Base-by-base conservation (phyloP, 2,888 invertebrate species). In the Aspidapion aeneum region DNA sequence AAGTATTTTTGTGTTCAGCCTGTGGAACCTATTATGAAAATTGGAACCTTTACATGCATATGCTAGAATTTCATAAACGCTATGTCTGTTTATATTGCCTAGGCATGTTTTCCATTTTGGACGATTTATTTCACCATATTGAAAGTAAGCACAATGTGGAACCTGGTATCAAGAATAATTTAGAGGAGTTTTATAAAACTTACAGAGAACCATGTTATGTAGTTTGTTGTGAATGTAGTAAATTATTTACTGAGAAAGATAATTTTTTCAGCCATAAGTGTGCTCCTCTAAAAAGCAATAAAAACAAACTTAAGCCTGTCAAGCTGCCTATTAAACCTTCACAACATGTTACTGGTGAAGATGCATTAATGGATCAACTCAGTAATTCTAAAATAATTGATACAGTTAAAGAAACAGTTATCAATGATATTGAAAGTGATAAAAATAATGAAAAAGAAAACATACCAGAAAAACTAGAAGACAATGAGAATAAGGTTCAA, bases 21-120 rank as follows among this genome's bases (percentile, higher is more conserved):
- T 93, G 93, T 77, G 90, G 89, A 55, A 91, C 90, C 12, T 92
- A 92, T 74, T 93, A 91, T 80, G 91, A 93, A 79, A 90, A 91
- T 73, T 93, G 92, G 91, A 91, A 92, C 80, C 83, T 93, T 64
- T 93, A 93, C 76, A 79, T 91, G 55, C 94, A 94, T 73, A 93
- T 93, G 87, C 84, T 90, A 60, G 91, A 93, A 74, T 86, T 89
- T 63, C 94, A 94, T 77, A 87, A 88, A 71, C 85, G 91, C 60
- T 90, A 89, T 75, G 90, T 93, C 71, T 94, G 94, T 77, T 81
- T 94, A 59, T 91, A 90, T 79, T 94, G 94, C 77, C 83, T 93
- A 67, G 90, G 91, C 58, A 89, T 93, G 85, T 93, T 93, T 81
- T 88, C 89, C 35, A 87, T 88, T 72, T 89, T 91, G 7, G 91